Base-by-base conservation (phyloP, 2,797 vertebrate genomes). In the Tauraco hartlaubi region DNA sequence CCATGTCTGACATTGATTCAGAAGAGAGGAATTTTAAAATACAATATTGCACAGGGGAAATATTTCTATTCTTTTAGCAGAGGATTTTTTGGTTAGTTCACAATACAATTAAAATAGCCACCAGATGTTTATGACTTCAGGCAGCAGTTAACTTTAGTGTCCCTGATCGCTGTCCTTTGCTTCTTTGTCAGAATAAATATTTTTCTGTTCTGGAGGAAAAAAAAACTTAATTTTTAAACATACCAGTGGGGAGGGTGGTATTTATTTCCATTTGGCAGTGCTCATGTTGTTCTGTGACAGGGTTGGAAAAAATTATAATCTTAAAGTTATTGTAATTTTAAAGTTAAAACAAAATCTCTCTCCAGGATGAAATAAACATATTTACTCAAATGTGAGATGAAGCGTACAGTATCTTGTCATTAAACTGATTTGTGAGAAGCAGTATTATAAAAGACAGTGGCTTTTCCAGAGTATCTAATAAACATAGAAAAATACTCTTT, bases 81-180 rank as follows among this genome's bases (percentile, higher is more conserved):
- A 95, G 58, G 39, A 62, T 92, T 94, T 90, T 94, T 92, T 83
- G 94, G 95, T 97, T 96, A 73, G 94, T 96, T 95, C 84, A 84
- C 80, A 92, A 91, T 87, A 85, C 95, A 93, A 91, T 97, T 97
- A 95, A 97, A 97, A 97, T 94, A 95, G 83, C 87, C 92, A 96
- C 90, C 96, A 97, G 96, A 96, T 97, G 97, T 96, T 96, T 97
- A 91, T 96, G 66, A 91, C 94, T 97, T 94, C 80, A 95, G 96
- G 95, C 96, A 92, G 92, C 88, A 93, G 93, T 95, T 95, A 94
- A 96, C 88, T 82, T 94, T 31, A 82, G 21, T 55, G 72, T 87
- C 73, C 82, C 82, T n/a, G 41, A 74, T 91, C 0, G 2, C 54
- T 89, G 63, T 86, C 74, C 62, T 96, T 68, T 8, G 9, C 35